Base-by-base conservation (phyloP, 2,113 vertebrate genomes). In the Gopherus flavomarginatus region DNA sequence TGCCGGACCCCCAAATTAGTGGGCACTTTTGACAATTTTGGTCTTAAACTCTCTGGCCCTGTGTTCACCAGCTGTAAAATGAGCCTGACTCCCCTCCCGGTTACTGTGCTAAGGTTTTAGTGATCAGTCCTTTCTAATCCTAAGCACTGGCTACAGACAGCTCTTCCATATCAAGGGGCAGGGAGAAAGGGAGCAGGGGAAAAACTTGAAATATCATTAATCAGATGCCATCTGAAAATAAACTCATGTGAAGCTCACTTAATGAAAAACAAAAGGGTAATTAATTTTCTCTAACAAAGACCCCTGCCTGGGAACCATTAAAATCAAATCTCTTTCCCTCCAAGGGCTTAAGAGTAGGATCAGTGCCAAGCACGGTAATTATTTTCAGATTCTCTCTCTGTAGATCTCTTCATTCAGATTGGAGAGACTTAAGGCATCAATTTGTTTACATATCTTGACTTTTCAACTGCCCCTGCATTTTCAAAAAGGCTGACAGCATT, bases 201-300 rank as follows among this genome's bases (percentile, higher is more conserved):
- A 95, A 86, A 97, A 29, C 6, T 84, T 88, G n/a, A 94, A 96
- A 94, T 89, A 27, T 35, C 47, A 92, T 90, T 82, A 92, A 96
- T 86, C 90, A 96, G 95, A 93, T 54, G 16, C 14, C 75, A 93
- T 38, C 56, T 89, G 77, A 95, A 94, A 96, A 85, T 44, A 65
- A 89, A 92, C 80, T 75, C 96, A 93, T 31, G 92, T 2, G 1
- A 85, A 94, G 59, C 6, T 54, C 5, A 86, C 52, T 96, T 95
- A 96, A 97, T 89, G 91, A 95, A 90, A 98, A 98, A 89, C 50
- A 95, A 96, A 97, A 94, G 6, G 11, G 16, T 78, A 81, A 69
- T 91, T 93, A 83, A 79, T 88, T 92, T 87, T 94, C 59, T 72
- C 47, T 81, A 44, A 95, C 84, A 85, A 96, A 96, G 83, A 95